These are phyloP conservation scores for Crossoptilon crossoptilon DNA, from an alignment of 2,797 vertebrate species.

Conservation along the genomic window DNA sequence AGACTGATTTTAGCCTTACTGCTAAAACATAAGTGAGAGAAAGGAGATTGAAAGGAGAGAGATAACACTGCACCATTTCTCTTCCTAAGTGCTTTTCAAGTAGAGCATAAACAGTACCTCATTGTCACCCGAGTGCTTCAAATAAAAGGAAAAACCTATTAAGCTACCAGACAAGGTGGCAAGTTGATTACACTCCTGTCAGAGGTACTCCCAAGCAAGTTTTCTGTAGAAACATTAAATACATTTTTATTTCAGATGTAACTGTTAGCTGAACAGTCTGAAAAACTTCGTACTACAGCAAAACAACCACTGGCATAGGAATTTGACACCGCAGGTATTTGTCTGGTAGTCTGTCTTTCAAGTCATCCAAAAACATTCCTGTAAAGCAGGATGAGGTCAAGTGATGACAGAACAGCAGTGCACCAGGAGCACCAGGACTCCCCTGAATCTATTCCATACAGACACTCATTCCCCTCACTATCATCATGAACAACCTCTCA, in stretches of 20 bases:
- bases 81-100: background rate
- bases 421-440: background rate
- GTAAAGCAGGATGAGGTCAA: background rate
- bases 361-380: background rate
- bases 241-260: too few species aligned
- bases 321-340: fast-evolving
- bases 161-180: background rate
- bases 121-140: background rate
- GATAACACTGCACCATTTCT: background rate
- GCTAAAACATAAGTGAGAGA: background rate
- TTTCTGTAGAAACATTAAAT: background rate
- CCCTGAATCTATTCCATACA: fast-evolving
- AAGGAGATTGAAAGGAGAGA: fast-evolving
- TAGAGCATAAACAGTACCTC: background rate
- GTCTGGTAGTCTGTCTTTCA: background rate
- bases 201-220: background rate
- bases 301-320: background rate
- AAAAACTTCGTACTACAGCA: background rate
- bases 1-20: background rate
- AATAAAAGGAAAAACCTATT: background rate
- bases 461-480: too few species aligned
- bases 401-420: background rate
- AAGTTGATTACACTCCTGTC: background rate
- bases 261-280: background rate
- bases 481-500: too few species aligned